A percentile compares a stretch with the other conserved stretches of the same genome.
Conservation (phyloP, 2,113 vertebrate genomes). For the Sardina pilchardus region DNA sequence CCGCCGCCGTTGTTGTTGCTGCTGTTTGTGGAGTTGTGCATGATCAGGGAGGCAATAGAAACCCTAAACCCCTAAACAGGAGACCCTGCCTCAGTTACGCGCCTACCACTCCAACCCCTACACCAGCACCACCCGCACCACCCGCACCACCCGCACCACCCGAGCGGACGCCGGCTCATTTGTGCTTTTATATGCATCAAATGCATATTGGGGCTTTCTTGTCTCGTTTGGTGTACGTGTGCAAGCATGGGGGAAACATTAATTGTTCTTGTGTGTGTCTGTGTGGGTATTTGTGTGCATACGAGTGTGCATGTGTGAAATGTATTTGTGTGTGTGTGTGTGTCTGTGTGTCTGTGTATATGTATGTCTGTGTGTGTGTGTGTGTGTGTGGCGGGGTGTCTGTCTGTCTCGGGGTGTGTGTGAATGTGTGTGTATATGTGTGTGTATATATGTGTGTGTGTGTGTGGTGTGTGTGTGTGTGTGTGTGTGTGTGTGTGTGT, state of each 20-base stretch:
- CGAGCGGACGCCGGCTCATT: background rate
- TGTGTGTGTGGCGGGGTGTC: conserved; percentile 20
- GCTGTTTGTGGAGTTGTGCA: background rate
- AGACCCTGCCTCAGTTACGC: background rate
- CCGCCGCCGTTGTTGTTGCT: background rate
- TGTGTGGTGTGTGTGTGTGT: conserved; percentile 28
- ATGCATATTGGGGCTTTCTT: background rate
- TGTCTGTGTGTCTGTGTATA: background rate
- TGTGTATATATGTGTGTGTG: background rate
- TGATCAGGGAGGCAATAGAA: background rate
- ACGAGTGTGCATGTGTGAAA: conserved; percentile 26
- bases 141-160: background rate
- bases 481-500: conserved; percentile 27
- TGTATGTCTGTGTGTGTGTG: background rate
- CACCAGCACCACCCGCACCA: background rate
- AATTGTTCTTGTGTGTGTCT: conserved; percentile 28
- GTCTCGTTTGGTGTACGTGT: background rate
- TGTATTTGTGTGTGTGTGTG: conserved; percentile 32
- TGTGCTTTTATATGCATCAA: conserved; percentile 1
- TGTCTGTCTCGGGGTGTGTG: conserved; percentile 27
- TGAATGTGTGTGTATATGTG: conserved; percentile 4
- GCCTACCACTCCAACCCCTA: background rate
- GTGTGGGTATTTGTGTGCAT: conserved; percentile 33
- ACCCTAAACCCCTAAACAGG: background rate
- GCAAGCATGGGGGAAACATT: conserved; percentile 1